These are phyloP conservation scores for Dreissena polymorpha DNA, from an alignment of 1,140 invertebrate species.

Conservation along the genomic window DNA sequence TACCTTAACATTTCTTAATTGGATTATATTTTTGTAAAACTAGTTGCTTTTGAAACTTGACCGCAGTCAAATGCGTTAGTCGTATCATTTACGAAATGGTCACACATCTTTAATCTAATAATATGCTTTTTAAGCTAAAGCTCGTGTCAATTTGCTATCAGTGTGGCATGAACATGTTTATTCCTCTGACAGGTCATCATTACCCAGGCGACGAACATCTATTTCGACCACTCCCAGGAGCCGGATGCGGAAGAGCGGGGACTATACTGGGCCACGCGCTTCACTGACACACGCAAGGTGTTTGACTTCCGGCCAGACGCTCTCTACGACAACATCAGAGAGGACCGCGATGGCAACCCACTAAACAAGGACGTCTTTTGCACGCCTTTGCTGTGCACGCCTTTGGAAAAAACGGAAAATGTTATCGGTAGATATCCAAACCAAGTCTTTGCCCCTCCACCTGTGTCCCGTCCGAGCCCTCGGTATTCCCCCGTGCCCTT, in stretches of 20 bases:
- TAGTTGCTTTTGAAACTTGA: not conserved
- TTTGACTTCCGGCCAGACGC: conserved; percentile 56
- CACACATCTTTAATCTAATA: not conserved
- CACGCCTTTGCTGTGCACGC: conserved; percentile 34
- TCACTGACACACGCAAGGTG: conserved; percentile 55
- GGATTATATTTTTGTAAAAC: not conserved
- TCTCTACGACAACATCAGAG: conserved; percentile 49
- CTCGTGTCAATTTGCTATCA: not conserved
- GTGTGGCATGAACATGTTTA: not conserved
- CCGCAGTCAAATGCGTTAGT: no score
- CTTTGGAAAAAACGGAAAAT: conserved; percentile 54
- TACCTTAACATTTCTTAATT: not conserved
- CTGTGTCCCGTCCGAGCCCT: no score
- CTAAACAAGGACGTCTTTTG: conserved; percentile 25
- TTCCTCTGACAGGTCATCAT: conserved; percentile 59
- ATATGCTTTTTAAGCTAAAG: not conserved
- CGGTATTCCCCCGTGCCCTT: no score
- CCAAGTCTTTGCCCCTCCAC: no score
- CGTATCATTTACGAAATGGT: no score
- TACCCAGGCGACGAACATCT: conserved; percentile 64
- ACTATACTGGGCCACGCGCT: conserved; percentile 61
- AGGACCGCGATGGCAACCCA: conserved; percentile 33
- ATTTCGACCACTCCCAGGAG: conserved; percentile 68
- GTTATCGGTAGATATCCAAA: conserved; percentile 48
- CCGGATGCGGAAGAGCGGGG: conserved; percentile 66